A percentile compares a stretch with the other conserved stretches of the same genome.
phyloP scores from a whole-genome alignment of 2,797 vertebrate genomes.

The Peromyscus aztecus region DNA sequence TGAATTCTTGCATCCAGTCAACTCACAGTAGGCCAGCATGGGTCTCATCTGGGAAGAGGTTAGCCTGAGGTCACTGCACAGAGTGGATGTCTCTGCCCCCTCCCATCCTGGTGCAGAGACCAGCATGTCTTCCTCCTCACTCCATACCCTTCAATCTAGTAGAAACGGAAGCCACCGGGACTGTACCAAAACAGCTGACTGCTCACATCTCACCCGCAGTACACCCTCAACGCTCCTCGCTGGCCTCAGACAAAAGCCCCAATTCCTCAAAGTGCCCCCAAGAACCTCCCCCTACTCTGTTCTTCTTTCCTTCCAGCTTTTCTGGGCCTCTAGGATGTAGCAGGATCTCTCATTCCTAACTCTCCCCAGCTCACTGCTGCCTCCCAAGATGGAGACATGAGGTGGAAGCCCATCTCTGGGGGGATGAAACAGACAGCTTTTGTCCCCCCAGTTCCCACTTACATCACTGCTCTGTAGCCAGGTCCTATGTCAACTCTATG shows the following conservation, averaged over 20 bases:
- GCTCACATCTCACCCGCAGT: rapidly evolving
- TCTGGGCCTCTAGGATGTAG: background rate
- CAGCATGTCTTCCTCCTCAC: background rate
- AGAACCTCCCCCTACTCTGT: background rate
- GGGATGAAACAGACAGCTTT: too few relatives aligned
- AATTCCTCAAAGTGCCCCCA: background rate
- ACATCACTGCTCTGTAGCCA: background rate
- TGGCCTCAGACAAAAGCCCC: background rate
- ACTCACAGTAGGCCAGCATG: background rate
- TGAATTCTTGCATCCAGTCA: background rate
- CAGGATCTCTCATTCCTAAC: background rate
- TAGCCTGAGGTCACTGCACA: background rate
- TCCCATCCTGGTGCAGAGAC: background rate
- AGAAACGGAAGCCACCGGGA: background rate
- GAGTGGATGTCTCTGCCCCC: background rate
- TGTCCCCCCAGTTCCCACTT: too few relatives aligned
- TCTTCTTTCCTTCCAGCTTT: background rate
- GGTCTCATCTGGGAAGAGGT: background rate
- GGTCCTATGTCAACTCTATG: background rate
- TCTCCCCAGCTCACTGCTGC: too few relatives aligned
- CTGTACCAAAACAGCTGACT: rapidly evolving
- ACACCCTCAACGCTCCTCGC: background rate
- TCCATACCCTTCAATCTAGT: background rate
- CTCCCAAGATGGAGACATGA: too few relatives aligned
- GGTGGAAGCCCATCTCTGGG: background rate